phyloP scores from a whole-genome alignment of 2,797 vertebrate genomes.

The Sphenopsis melanotis region DNA sequence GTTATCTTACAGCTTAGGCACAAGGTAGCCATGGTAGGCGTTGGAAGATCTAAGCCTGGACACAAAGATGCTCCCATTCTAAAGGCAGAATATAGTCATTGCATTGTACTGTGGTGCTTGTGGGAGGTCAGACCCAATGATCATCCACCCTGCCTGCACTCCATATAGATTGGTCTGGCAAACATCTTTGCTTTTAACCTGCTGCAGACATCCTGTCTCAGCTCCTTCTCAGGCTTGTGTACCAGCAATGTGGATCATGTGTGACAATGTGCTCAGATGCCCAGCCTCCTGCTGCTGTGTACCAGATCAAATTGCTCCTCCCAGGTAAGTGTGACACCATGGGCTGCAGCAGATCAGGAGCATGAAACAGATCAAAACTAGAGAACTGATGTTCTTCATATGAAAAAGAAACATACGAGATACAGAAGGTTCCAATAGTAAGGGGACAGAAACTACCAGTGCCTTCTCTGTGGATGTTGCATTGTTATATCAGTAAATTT shows the following conservation, averaged over 20 bases:
- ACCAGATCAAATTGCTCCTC: neutral
- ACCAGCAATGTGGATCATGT: fast-evolving
- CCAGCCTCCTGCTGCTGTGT: neutral
- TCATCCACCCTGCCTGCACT: neutral
- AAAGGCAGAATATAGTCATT: neutral
- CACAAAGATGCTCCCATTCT: neutral
- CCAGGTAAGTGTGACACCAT: neutral
- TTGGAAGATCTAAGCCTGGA: neutral
- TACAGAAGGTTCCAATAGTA: neutral
- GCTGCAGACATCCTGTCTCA: neutral
- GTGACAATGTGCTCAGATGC: neutral
- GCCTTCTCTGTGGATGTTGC: neutral
- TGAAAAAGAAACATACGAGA: neutral
- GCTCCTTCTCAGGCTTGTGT: neutral
- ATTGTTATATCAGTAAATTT: neutral
- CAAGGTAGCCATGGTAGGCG: fast-evolving
- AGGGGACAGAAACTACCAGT: neutral
- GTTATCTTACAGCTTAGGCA: neutral
- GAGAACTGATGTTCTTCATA: neutral
- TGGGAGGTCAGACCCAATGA: neutral
- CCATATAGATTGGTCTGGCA: neutral
- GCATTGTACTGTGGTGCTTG: neutral
- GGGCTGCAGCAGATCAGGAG: neutral
- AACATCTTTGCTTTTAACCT: neutral
- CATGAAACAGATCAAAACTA: neutral